Percentiles rank a stretch among this genome's conserved stretches.
Conservation (phyloP, 2,113 vertebrate species). For the Paradoxurus hermaphroditus region DNA sequence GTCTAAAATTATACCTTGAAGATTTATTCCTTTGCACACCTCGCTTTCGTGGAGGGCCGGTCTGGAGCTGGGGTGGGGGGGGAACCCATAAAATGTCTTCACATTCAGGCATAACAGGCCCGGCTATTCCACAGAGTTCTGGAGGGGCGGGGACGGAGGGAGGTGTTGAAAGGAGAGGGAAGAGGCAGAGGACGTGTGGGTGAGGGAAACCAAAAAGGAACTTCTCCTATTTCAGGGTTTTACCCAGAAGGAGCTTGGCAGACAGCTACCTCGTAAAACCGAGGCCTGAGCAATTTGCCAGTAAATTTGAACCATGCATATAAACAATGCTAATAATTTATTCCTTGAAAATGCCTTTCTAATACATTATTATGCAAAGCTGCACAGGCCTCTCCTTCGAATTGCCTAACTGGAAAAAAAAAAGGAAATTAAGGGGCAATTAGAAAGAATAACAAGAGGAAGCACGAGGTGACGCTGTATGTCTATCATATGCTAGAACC, state of each 20-base stretch:
- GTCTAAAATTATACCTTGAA: conserved; percentile 71
- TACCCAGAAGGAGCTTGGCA: background rate
- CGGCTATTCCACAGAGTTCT: background rate
- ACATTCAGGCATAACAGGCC: background rate
- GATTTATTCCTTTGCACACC: conserved; percentile 50
- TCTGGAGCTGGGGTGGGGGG: background rate
- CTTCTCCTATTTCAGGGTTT: conserved; percentile 56
- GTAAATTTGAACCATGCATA: conserved; percentile 46
- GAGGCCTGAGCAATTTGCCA: conserved; percentile 30
- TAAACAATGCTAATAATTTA: conserved; percentile 48
- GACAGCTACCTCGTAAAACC: background rate
- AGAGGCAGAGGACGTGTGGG: background rate
- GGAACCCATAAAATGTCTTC: background rate
- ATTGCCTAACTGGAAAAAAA: background rate
- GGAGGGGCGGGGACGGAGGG: background rate
- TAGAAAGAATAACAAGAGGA: background rate
- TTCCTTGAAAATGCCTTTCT: conserved; percentile 44
- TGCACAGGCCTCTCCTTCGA: background rate
- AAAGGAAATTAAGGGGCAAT: background rate
- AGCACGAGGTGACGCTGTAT: background rate
- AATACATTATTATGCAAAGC: background rate
- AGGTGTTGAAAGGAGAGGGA: conserved; percentile 50
- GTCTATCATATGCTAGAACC: background rate
- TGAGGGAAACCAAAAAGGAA: background rate
- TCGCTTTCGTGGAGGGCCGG: background rate